phyloP scores from a whole-genome alignment of 1,140 invertebrate genomes.

The Wasmannia auropunctata region DNA sequence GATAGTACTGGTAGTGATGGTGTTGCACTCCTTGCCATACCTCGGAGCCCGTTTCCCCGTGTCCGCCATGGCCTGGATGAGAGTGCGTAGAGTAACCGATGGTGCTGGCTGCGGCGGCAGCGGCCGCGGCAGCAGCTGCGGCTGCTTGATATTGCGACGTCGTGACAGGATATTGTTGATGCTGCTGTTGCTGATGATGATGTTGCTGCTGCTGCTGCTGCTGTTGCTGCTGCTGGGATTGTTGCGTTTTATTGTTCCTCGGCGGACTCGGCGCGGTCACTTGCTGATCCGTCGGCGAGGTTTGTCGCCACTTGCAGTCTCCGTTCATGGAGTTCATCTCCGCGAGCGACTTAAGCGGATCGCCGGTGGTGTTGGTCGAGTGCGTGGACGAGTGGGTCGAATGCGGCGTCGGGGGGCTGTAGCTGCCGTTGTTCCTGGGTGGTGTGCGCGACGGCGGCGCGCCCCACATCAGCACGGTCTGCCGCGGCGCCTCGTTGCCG shows the following conservation, averaged over 20 bases:
- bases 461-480: slow-evolving; percentile 96
- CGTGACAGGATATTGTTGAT: slow-evolving; percentile 77
- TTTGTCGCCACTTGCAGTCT: slow-evolving; percentile 85
- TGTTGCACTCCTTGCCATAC: slow-evolving; percentile 88
- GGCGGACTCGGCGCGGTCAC: slow-evolving; percentile 78
- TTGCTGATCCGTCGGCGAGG: slow-evolving; percentile 78
- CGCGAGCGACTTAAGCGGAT: slow-evolving; percentile 87
- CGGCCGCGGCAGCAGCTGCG: slow-evolving; percentile 73
- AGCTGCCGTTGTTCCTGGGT: slow-evolving; percentile 83
- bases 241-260: slow-evolving; percentile 76
- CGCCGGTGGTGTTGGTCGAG: slow-evolving; percentile 79
- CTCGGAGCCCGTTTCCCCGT: slow-evolving; percentile 85
- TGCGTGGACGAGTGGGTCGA: slow-evolving; percentile 81
- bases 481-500: slow-evolving; percentile 87
- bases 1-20: slow-evolving; percentile 88
- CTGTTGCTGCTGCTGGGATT: slow-evolving; percentile 74
- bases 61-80: slow-evolving; percentile 74
- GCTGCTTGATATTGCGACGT: slow-evolving; percentile 80
- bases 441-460: slow-evolving; percentile 83
- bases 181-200: slow-evolving; percentile 73
- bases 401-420: slow-evolving; percentile 83
- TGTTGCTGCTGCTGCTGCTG: slow-evolving; percentile 73
- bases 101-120: slow-evolving; percentile 67
- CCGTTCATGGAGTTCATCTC: slow-evolving; percentile 87
- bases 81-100: slow-evolving; percentile 75